Percentiles rank a stretch among this genome's conserved stretches.
phyloP scores from a whole-genome alignment of 2,888 invertebrate species.

The Apodemia mormo region DNA sequence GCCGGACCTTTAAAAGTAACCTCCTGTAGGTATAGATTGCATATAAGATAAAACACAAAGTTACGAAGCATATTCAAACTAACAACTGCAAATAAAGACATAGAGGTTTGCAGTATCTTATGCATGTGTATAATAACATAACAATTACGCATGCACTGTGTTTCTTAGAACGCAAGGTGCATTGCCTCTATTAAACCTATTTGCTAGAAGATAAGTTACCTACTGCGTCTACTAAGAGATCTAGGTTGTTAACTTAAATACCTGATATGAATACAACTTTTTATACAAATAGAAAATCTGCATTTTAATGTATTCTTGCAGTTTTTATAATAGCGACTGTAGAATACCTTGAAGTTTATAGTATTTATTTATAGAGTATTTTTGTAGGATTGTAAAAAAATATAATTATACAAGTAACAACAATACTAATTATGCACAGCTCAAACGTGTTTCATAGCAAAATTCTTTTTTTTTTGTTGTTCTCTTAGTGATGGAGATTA shows the following conservation, averaged over 20 bases:
- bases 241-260: background rate
- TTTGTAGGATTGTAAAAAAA: background rate
- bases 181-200: slow-evolving; percentile 4
- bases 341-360: too few relatives aligned
- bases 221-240: background rate
- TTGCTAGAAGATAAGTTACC: slow-evolving; percentile 5
- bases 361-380: background rate
- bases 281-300: background rate
- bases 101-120: background rate
- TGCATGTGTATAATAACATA: slow-evolving; percentile 1
- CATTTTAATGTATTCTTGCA: background rate
- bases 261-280: background rate
- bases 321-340: background rate
- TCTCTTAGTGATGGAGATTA: too few relatives aligned
- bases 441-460: background rate
- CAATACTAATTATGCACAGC: background rate
- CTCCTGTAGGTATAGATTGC: too few relatives aligned
- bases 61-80: background rate
- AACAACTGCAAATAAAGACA: background rate
- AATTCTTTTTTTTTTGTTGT: background rate
- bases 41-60: background rate
- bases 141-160: slow-evolving; percentile 6
- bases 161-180: slow-evolving; percentile 8
- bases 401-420: background rate
- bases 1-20: too few relatives aligned